Evolutionary conservation across 2,113 vertebrate genomes (phyloP).

Genomic region (Mustelus asterias): DNA sequence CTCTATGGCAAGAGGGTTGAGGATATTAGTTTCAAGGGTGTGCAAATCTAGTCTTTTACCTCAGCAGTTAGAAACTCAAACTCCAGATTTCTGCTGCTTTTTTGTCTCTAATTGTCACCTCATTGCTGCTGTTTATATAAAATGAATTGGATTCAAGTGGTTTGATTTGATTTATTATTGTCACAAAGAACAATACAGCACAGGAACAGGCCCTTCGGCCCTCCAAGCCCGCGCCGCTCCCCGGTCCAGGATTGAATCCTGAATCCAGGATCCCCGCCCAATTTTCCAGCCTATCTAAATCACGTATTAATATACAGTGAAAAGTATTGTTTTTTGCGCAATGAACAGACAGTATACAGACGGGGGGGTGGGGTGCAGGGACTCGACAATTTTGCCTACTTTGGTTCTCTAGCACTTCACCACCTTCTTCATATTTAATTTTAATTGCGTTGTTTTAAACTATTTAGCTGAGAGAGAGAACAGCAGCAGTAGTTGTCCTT

Average conservation of each 20-base stretch:
- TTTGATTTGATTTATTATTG: not conserved
- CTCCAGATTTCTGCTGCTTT: not conserved
- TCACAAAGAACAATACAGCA: too few relatives aligned
- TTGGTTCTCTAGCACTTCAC: not conserved
- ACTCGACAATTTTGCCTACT: not conserved
- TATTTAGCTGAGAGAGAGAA: not conserved
- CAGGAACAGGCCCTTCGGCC: too few relatives aligned
- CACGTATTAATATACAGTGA: too few relatives aligned
- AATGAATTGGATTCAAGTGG: not conserved
- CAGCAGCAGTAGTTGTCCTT: not conserved
- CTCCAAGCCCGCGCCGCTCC: too few relatives aligned
- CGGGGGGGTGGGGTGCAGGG: not conserved
- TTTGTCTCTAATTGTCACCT: not conserved
- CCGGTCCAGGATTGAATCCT: too few relatives aligned
- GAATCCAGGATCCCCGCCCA: too few relatives aligned
- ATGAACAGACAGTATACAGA: too few relatives aligned
- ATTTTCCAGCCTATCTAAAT: too few relatives aligned
- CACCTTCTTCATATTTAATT: not conserved
- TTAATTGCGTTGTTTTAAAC: not conserved
- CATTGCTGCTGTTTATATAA: not conserved
- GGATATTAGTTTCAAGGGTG: not conserved
- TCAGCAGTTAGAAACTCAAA: not conserved
- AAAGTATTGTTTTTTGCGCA: too few relatives aligned
- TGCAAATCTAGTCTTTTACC: not conserved
- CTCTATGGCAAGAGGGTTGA: not conserved